Evolutionary conservation across 2,113 vertebrate genomes (phyloP).

Genomic region (Telmatochromis sp.): DNA sequence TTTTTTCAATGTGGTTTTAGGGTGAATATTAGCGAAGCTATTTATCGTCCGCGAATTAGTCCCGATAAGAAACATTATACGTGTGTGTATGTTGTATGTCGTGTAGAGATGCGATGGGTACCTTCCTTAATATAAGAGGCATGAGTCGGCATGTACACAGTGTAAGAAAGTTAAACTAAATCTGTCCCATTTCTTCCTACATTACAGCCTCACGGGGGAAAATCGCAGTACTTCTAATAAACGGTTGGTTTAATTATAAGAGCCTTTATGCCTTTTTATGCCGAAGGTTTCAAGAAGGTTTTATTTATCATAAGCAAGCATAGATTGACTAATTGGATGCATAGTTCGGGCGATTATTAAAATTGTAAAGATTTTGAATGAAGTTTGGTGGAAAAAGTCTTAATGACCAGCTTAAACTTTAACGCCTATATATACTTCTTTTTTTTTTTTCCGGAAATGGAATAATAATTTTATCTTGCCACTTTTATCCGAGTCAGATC

Average conservation of each 20-base stretch:
- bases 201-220: neutral
- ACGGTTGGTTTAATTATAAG: neutral
- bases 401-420: neutral
- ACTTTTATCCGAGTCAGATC: neutral
- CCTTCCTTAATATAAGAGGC: neutral
- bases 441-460: neutral
- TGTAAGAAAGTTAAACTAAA: neutral
- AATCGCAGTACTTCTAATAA: neutral
- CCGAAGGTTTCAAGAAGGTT: neutral
- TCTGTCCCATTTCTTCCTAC: rapidly evolving
- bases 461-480: neutral
- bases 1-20: neutral
- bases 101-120: neutral
- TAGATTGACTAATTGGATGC: rapidly evolving
- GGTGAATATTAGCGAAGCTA: neutral
- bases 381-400: neutral
- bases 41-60: neutral
- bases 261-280: neutral
- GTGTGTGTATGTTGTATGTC: neutral
- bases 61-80: neutral
- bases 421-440: neutral
- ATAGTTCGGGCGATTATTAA: rapidly evolving
- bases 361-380: neutral
- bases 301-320: rapidly evolving
- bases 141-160: neutral